Evolutionary conservation across 2,113 vertebrate genomes (phyloP).

Genomic region (Ornithorhynchus anatinus): DNA sequence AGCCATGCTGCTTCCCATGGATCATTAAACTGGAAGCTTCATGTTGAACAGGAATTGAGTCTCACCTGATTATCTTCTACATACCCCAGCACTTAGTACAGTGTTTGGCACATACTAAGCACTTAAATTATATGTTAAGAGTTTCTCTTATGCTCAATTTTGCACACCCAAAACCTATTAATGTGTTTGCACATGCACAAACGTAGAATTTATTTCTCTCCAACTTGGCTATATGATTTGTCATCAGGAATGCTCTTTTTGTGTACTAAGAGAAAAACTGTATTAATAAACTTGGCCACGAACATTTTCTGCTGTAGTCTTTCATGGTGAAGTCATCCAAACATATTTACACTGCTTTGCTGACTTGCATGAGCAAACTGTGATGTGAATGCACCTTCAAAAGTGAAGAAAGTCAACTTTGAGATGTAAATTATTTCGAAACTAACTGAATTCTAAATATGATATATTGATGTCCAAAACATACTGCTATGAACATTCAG

Average conservation of each 20-base stretch:
- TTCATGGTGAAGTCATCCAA: not conserved
- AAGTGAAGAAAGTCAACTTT: not conserved
- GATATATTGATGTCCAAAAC: not conserved
- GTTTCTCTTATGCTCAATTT: constrained; percentile 19
- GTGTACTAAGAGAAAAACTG: not conserved
- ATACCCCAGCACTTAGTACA: too few relatives aligned
- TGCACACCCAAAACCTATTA: constrained; percentile 10
- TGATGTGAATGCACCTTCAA: not conserved
- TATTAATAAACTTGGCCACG: not conserved
- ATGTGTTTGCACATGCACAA: too few relatives aligned
- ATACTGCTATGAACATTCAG: not conserved
- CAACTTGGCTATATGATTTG: constrained; percentile 4
- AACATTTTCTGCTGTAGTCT: not conserved
- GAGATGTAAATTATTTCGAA: not conserved
- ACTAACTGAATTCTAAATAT: constrained; percentile 2
- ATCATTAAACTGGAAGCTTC: too few relatives aligned
- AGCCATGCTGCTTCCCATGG: too few relatives aligned
- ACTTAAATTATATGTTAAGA: constrained; percentile 8
- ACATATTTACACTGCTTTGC: not conserved
- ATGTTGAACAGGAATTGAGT: too few relatives aligned
- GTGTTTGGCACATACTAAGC: too few relatives aligned
- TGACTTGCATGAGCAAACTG: not conserved
- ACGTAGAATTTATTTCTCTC: constrained; percentile 21
- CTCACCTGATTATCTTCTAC: too few relatives aligned
- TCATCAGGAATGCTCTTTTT: not conserved